Percentiles rank a stretch among this genome's conserved stretches.
phyloP scores from a whole-genome alignment of 2,797 vertebrate genomes.

The Strix occidentalis region DNA sequence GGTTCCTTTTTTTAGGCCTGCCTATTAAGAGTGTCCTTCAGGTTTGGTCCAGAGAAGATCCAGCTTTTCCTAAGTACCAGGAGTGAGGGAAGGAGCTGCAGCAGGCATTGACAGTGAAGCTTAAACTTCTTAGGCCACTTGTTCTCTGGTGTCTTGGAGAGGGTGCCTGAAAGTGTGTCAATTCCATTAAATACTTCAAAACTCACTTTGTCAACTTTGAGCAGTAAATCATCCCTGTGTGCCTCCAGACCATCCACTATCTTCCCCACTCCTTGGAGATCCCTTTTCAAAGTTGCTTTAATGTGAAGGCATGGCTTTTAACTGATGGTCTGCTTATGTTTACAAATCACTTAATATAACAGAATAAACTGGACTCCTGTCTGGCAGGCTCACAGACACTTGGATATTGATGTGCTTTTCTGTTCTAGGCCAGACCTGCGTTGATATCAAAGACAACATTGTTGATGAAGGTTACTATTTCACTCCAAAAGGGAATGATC shows the following conservation, averaged over 20 bases:
- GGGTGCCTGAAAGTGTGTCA: neutral
- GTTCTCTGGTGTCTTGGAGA: neutral
- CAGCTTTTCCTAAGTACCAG: neutral
- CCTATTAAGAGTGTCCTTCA: neutral
- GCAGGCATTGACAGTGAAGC: neutral
- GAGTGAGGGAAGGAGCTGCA: neutral
- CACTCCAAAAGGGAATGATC: slow-evolving; percentile 97
- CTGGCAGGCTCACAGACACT: neutral
- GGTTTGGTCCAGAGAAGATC: neutral
- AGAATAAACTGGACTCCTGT: neutral
- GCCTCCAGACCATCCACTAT: neutral
- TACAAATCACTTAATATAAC: neutral
- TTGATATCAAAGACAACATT: slow-evolving; percentile 97
- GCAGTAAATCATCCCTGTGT: neutral
- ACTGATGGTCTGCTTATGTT: neutral
- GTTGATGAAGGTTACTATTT: slow-evolving; percentile 98
- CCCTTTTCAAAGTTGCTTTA: neutral
- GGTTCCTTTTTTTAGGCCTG: neutral
- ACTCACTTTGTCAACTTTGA: neutral
- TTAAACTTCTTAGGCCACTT: neutral
- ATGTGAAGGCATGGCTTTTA: neutral
- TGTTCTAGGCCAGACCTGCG: slow-evolving; percentile 90
- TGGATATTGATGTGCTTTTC: neutral
- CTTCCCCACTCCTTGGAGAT: neutral
- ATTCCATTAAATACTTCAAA: neutral